Evolutionary conservation across 2,888 invertebrate species (phyloP).

Genomic region (Pharmacophagus antenor): DNA sequence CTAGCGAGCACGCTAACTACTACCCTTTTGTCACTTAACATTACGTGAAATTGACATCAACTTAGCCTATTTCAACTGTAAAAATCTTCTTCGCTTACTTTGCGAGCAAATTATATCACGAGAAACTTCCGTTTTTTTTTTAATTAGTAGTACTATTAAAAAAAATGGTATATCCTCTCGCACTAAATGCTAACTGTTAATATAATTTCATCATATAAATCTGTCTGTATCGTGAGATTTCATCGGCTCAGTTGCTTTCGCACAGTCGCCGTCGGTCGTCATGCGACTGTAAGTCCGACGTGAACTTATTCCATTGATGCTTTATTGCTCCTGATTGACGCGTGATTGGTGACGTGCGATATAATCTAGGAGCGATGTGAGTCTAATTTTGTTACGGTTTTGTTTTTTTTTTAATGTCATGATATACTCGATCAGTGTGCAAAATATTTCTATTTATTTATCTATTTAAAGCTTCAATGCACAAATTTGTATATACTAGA

Average conservation of each 20-base stretch:
- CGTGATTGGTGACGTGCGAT: slow-evolving; percentile 6
- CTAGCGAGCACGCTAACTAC: no score
- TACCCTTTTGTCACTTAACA: no score
- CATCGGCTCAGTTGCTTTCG: slow-evolving; percentile 11
- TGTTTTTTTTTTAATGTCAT: not conserved
- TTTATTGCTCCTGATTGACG: slow-evolving; percentile 23
- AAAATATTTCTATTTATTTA: no score
- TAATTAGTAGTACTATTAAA: not conserved
- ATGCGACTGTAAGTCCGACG: not conserved
- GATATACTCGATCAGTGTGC: not conserved
- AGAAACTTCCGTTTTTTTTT: not conserved
- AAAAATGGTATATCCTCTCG: slow-evolving; percentile 14
- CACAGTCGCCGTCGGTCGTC: slow-evolving; percentile 2
- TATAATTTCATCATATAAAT: slow-evolving; percentile 15
- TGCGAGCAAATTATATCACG: no score
- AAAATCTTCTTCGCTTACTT: no score
- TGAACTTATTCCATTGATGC: slow-evolving; percentile 8
- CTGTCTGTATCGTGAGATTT: slow-evolving; percentile 16
- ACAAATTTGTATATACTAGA: no score
- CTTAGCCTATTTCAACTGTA: no score
- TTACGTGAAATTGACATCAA: no score
- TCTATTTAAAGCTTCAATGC: no score
- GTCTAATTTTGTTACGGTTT: slow-evolving; percentile 12
- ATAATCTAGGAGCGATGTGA: slow-evolving; percentile 3
- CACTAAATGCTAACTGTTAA: slow-evolving; percentile 4